Evolutionary conservation across 2,888 invertebrate genomes (phyloP).

Genomic region (Drosophila ustulata): DNA sequence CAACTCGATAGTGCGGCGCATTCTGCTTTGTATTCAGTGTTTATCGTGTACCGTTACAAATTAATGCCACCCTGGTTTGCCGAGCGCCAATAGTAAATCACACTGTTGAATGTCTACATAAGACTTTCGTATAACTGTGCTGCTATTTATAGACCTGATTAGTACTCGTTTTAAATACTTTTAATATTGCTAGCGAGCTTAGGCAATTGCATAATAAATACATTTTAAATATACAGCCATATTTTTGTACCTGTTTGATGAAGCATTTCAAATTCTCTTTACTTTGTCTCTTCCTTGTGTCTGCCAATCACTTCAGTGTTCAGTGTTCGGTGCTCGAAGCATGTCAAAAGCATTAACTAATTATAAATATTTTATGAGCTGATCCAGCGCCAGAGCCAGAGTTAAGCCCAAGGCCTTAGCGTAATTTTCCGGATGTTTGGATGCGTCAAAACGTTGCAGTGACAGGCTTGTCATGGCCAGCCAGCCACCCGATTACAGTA

Average conservation of each 20-base stretch:
- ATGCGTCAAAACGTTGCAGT: constrained; percentile 32
- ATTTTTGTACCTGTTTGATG: neutral
- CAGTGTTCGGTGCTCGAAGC: constrained; percentile 27
- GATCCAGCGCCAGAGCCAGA: constrained; percentile 26
- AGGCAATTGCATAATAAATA: neutral
- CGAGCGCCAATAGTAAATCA: neutral
- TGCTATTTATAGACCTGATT: neutral
- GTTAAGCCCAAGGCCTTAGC: constrained; percentile 18
- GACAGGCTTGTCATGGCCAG: constrained; percentile 43
- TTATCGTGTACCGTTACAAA: constrained; percentile 14
- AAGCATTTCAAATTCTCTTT: neutral
- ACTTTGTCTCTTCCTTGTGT: constrained; percentile 1
- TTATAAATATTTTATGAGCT: constrained; percentile 58
- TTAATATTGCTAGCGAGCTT: neutral
- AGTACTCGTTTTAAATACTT: neutral
- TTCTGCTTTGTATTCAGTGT: constrained; percentile 27
- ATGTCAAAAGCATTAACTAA: constrained; percentile 58
- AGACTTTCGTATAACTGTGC: neutral
- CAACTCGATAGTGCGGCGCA: constrained; percentile 24
- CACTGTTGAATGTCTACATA: neutral
- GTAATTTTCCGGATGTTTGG: constrained; percentile 46
- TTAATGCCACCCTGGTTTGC: neutral
- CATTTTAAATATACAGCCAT: neutral
- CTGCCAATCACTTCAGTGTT: constrained; percentile 46
- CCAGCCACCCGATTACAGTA: constrained; percentile 27